These are phyloP conservation scores for Adelosebastes latens DNA, from an alignment of 2,797 vertebrate species.

Conservation along the genomic window DNA sequence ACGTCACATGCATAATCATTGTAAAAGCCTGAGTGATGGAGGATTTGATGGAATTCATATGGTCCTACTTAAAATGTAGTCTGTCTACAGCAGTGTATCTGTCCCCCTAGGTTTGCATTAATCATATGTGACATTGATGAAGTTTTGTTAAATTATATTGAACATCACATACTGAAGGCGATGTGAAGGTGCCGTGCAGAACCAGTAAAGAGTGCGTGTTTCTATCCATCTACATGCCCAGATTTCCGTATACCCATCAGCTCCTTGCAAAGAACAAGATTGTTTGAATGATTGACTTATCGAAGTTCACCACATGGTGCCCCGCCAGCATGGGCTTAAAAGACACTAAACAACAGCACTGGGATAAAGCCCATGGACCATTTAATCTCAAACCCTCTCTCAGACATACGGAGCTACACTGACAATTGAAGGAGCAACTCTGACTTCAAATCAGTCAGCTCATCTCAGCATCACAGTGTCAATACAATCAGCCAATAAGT, in stretches of 20 bases:
- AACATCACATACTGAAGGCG: background rate
- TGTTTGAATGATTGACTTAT: conserved; percentile 8
- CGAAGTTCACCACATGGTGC: conserved; percentile 10
- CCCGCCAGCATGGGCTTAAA: background rate
- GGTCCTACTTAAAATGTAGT: background rate
- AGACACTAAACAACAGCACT: background rate
- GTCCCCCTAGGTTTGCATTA: background rate
- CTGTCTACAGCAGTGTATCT: background rate
- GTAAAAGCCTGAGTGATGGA: conserved; percentile 7
- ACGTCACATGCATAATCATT: conserved; percentile 2
- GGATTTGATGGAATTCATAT: conserved; percentile 9
- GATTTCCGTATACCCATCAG: background rate
- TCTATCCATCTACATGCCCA: background rate
- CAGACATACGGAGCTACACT: background rate
- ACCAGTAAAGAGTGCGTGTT: background rate
- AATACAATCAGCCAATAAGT: conserved; percentile 39
- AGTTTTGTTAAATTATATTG: conserved; percentile 11
- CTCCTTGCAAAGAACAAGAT: background rate
- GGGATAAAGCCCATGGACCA: background rate
- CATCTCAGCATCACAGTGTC: conserved; percentile 22
- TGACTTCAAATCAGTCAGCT: conserved; percentile 37
- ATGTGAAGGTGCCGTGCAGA: background rate
- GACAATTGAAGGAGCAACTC: conserved; percentile 27
- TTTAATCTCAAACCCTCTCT: conserved; percentile 17
- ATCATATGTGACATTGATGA: conserved; percentile 12